Base-by-base conservation (phyloP, 2,113 vertebrate genomes). In the Fregata magnificens region DNA sequence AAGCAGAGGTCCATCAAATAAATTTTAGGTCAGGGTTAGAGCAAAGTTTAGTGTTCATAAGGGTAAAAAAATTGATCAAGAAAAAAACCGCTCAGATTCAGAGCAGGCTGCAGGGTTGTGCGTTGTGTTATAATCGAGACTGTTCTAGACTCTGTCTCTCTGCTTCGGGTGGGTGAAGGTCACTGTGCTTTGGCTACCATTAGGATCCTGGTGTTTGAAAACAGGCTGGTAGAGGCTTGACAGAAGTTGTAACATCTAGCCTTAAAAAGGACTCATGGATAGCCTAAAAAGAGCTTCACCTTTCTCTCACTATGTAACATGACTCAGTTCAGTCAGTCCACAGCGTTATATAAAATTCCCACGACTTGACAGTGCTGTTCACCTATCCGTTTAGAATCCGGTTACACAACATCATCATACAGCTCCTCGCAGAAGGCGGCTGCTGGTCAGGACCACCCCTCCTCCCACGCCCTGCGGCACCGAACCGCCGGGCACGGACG, bases 401-500 rank as follows among this genome's bases (percentile, higher is more conserved):
- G 55, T 13, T 26, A 32, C 53, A 19, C 7, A 6, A 1, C 12
- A 13, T 1, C 10, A 8, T 0, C 19, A 10, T 53, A 5, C 72
- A 20, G 55, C 62, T 8, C 53, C 16, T 10, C 1, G 5, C 31
- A 36, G 20, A 24, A 24, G 36, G 16, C 0, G 4, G 25, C 34
- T 29, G n/a, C 24, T 10, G 52, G 34, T 17, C 71, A 67, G n/a
- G 50, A 19, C 31, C 52, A 20, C 31, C 20, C 36, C 24, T 34
- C 61, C 34, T 42, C 22, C 40, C 9, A 2, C 3, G 8, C 18
- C 6, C 15, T 6, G 9, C 42, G 19, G 34, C 29, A 47, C 55
- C 6, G 9, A 61, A 15, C 5, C 3, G 2, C 13, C 0, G 5
- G 44, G 20, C 21, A 32, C 1, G 2, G 26, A 11, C 1, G 2